Evolutionary conservation across 2,113 vertebrate species (phyloP), one percentile per base, ranked within the genome.

Genomic region (Brachypteracias leptosomus): DNA sequence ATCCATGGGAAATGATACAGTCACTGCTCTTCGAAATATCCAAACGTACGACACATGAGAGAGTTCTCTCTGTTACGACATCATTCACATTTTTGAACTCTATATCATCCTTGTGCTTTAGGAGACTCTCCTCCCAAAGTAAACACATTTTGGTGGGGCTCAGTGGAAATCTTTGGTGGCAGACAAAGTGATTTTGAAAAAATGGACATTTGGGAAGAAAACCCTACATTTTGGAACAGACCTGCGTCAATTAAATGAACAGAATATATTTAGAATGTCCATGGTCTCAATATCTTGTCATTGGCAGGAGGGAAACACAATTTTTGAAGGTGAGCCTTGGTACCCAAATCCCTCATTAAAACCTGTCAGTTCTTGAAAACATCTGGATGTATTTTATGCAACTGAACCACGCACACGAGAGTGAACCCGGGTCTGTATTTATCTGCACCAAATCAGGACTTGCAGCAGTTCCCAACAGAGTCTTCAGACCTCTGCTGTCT

Each of bases 81-180:
- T 78, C 77, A 61, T 73, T 68, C 62, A 2, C 95, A 96, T 96
- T 96, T 96, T 90, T 96, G 88, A 92, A 90, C 88, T 94, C 76
- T 61, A 11, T 86, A 72, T 95, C 92, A 94, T 96, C 88, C 77
- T 87, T 75, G 87, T 52, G 70, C 40, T 86, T 84, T 31, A 81
- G 88, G 79, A 93, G 68, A 61, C 46, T 81, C 19, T 93, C 40
- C 54, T 97, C 90, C 92, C 90, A 96, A 89, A 97, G 40, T 82
- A 95, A 97, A 97, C 86, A 91, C 65, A 82, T 85, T 91, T 93
- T 96, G 94, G 92, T 95, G 88, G 83, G 62, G 89, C 83, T 93
- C 35, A 75, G 49, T 73, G 80, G 88, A 93, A 95, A 82, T 92
- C 36, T 95, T 94, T 31, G 25, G 62, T 7, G 19, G 68, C 83